These are phyloP conservation scores for Phytoseiulus persimilis DNA, from an alignment of 2,888 invertebrate species.

Conservation along the genomic window DNA sequence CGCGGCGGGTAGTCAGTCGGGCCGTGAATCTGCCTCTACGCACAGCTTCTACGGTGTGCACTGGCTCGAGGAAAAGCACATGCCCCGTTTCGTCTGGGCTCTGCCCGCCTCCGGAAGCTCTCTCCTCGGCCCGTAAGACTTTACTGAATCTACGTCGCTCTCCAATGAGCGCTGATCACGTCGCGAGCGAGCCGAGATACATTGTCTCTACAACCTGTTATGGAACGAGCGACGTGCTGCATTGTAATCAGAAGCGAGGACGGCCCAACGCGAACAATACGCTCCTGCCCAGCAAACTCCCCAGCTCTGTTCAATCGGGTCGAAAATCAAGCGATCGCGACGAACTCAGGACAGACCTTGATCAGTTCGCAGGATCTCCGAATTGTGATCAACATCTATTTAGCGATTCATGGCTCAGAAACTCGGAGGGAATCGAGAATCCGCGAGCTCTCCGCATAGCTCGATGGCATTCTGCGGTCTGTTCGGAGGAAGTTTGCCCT, in stretches of 20 bases:
- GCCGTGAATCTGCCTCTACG: neutral
- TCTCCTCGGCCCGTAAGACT: neutral
- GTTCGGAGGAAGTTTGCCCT: too few relatives aligned
- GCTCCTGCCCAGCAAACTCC: too few relatives aligned
- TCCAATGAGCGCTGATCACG: neutral
- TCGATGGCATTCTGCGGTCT: neutral
- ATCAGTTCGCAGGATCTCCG: too few relatives aligned
- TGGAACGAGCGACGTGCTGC: too few relatives aligned
- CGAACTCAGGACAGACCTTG: too few relatives aligned
- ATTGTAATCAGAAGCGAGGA: too few relatives aligned
- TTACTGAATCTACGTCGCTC: too few relatives aligned
- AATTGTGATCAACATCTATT: too few relatives aligned
- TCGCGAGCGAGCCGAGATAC: neutral
- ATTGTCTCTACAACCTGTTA: neutral
- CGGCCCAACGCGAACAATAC: too few relatives aligned
- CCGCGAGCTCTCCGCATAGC: neutral
- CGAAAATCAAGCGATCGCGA: too few relatives aligned
- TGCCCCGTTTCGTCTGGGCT: neutral
- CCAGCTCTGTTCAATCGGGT: too few relatives aligned
- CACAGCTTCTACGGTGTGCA: neutral
- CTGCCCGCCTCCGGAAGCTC: neutral
- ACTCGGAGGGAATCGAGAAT: neutral
- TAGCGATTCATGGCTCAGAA: neutral
- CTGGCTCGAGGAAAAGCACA: constrained; percentile 5
- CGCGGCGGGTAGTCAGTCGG: neutral